Conservation (phyloP, 2,888 invertebrate genomes). For the Hirtodrosophila cameraria region DNA sequence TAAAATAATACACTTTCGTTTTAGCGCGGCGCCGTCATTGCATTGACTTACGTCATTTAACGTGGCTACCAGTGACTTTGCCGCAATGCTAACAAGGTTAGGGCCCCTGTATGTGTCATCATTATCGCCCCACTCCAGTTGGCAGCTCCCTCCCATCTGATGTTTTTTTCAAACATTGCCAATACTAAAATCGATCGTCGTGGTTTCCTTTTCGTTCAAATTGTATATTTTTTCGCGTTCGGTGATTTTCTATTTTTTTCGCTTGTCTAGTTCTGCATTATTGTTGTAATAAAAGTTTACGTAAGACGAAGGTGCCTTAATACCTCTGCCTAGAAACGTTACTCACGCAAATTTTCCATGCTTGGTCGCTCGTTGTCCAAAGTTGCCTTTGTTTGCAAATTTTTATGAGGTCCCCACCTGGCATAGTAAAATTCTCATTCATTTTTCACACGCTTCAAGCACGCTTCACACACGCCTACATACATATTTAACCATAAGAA, state of each 20-base stretch:
- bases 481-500: neutral
- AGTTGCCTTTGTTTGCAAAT: conserved; percentile 73
- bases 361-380: conserved; percentile 46
- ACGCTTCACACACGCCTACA: neutral
- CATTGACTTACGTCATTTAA: conserved; percentile 56
- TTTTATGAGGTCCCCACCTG: conserved; percentile 63
- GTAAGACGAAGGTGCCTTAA: conserved; percentile 52
- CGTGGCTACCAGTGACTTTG: conserved; percentile 54
- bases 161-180: conserved; percentile 56
- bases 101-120: conserved; percentile 65
- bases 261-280: conserved; percentile 56
- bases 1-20: conserved; percentile 20
- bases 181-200: conserved; percentile 77
- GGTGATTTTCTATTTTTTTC: conserved; percentile 25
- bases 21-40: conserved; percentile 23
- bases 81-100: conserved; percentile 47
- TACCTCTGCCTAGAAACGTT: conserved; percentile 48
- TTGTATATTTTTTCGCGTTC: conserved; percentile 49
- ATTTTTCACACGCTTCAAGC: conserved; percentile 38
- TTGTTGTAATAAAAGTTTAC: conserved; percentile 67
- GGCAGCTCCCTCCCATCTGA: conserved; percentile 19
- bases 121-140: conserved; percentile 67
- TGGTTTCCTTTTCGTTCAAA: conserved; percentile 67
- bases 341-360: conserved; percentile 62
- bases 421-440: conserved; percentile 42